Base-by-base conservation (phyloP, 1,140 invertebrate species). In the Drosophila seguyi region DNA sequence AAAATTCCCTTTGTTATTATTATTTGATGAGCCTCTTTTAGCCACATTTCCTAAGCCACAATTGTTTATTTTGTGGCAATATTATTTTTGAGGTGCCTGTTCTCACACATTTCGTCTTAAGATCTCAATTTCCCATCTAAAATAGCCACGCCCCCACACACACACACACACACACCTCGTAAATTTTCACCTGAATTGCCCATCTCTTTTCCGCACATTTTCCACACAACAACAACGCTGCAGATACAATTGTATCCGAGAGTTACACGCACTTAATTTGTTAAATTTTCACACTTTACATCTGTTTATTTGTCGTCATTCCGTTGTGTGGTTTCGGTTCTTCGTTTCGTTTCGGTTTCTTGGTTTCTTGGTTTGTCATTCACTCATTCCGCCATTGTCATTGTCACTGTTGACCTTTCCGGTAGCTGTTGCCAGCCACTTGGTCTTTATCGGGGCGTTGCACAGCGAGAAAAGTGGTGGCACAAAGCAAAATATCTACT, bases 251-350 rank as follows among this genome's bases (percentile, higher is more conserved):
- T 75, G 72, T 41, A 55, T 42, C 59, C 44, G 71, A 66, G 73
- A 75, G 52, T 58, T 72, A 84, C 57, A 79, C 78, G 53, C 82
- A 79, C 79, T 83, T 88, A 69, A 83, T 83, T 83, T 86, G 82
- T 86, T 86, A 84, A 88, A 80, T 90, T 88, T 88, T 88, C 80
- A 88, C 84, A 88, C 84, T 69, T 79, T 65, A 75, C 77, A 85
- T 66, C 74, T 74, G 66, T 73, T 88, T 81, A 61, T 76, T 69
- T 78, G 52, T 52, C 45, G 47, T 50, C 45, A 41, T 66, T 77
- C 38, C 50, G 41, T 48, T 47, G 44, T 77, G 62, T 75, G 61
- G 57, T 65, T 80, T 60, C 50, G 25, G 27, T 38, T 56, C 53
- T 41, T 41, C 31, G 22, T 8, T 42, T 41, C 52, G 34, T 8